These are phyloP conservation scores for Nannospalax galili DNA, from an alignment of 2,113 vertebrate genomes.

Conservation along the genomic window DNA sequence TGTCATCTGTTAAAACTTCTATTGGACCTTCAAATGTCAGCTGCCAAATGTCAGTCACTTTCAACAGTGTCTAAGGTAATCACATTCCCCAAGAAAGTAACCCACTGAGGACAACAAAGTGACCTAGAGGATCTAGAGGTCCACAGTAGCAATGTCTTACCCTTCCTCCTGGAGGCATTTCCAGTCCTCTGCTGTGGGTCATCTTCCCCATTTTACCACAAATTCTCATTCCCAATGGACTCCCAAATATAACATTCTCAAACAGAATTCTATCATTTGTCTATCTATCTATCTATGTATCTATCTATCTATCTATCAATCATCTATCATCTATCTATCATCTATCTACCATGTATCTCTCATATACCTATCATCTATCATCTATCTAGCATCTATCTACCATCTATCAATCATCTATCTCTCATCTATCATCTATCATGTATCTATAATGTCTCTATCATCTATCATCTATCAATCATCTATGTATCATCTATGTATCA, in stretches of 20 bases:
- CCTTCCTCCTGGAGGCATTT: neutral
- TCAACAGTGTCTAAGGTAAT: neutral
- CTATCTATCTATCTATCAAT: neutral
- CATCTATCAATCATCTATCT: no score
- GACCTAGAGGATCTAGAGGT: neutral
- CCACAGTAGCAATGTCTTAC: neutral
- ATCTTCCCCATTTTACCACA: rapidly evolving
- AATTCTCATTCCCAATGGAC: neutral
- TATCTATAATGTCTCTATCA: no score
- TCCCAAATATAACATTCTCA: neutral
- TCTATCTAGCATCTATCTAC: no score
- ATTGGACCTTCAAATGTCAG: neutral
- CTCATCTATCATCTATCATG: neutral
- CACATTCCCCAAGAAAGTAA: neutral
- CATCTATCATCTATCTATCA: no score
- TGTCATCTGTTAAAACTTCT: neutral
- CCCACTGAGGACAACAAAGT: neutral
- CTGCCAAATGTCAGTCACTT: neutral
- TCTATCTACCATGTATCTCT: no score
- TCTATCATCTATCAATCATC: no score
- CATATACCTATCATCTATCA: no score
- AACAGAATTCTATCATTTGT: neutral
- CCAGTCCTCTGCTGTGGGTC: rapidly evolving
- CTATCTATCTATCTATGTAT: neutral
- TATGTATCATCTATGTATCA: no score